Evolutionary conservation across 2,888 invertebrate genomes (phyloP).

Genomic region (Zootermopsis nevadensis): DNA sequence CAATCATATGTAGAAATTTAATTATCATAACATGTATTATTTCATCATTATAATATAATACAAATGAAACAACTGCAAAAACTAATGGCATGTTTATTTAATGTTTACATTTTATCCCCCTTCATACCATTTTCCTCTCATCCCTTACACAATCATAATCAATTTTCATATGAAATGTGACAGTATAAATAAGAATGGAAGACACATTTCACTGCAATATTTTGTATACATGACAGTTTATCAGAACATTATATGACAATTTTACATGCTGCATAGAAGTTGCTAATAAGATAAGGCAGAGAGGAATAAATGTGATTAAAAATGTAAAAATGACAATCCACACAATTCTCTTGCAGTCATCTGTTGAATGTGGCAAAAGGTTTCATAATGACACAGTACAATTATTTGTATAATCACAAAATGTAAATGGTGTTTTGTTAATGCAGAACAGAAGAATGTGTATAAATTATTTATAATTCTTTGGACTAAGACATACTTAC

Average conservation of each 20-base stretch:
- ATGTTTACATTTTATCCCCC: not conserved
- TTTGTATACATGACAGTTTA: not conserved
- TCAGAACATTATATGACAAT: not conserved
- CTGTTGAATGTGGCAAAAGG: not conserved
- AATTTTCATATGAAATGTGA: not conserved
- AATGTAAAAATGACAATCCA: not conserved
- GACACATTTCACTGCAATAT: not conserved
- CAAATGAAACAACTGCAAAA: not conserved
- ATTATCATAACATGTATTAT: not conserved
- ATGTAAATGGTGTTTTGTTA: constrained; percentile 1
- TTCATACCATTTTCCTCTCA: not conserved
- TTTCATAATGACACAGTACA: not conserved
- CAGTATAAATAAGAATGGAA: not conserved
- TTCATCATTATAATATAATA: not conserved
- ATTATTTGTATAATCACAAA: not conserved
- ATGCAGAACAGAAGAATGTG: not conserved
- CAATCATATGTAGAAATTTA: not conserved
- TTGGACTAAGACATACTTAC: not conserved
- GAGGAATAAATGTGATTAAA: not conserved
- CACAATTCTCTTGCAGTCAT: not conserved
- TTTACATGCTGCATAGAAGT: not conserved
- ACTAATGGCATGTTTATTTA: not conserved
- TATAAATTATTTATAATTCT: not conserved
- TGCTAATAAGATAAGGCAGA: not conserved
- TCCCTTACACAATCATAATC: not conserved